Evolutionary conservation across 2,113 vertebrate genomes (phyloP).

Genomic region (Toxostoma redivivum): DNA sequence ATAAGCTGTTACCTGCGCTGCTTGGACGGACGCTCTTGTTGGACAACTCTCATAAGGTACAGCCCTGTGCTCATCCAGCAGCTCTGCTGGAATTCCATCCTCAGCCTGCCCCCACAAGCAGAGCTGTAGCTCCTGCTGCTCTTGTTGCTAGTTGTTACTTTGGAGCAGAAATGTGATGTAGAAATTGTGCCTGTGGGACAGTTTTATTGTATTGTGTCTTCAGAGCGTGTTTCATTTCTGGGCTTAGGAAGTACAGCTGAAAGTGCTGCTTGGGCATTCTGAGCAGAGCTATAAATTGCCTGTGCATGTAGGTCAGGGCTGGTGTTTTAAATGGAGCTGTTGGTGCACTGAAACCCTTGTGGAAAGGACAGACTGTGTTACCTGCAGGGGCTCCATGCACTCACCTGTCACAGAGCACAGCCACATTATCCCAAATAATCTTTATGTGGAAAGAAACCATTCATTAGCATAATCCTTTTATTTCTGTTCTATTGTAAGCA

Average conservation of each 20-base stretch:
- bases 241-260: not conserved
- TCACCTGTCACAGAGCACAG: not conserved
- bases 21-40: conserved; percentile 97
- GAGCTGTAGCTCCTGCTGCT: not conserved
- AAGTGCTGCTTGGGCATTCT: not conserved
- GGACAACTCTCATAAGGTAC: conserved; percentile 99
- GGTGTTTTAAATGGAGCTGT: not conserved
- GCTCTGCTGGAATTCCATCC: not conserved
- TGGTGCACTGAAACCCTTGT: not conserved
- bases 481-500: not conserved
- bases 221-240: not conserved
- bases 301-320: not conserved
- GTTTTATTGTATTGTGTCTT: not conserved
- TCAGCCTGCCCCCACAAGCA: not conserved
- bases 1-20: conserved; percentile 99
- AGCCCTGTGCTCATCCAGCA: not conserved
- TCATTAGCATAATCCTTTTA: not conserved
- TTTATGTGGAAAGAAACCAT: not conserved
- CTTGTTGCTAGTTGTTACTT: not conserved
- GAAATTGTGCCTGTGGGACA: not conserved
- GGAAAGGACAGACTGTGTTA: not conserved
- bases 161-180: not conserved
- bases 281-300: not conserved
- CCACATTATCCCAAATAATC: no score
- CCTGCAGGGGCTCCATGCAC: not conserved